Base-by-base conservation (phyloP, 1,140 invertebrate genomes). In the Orussus abietinus region DNA sequence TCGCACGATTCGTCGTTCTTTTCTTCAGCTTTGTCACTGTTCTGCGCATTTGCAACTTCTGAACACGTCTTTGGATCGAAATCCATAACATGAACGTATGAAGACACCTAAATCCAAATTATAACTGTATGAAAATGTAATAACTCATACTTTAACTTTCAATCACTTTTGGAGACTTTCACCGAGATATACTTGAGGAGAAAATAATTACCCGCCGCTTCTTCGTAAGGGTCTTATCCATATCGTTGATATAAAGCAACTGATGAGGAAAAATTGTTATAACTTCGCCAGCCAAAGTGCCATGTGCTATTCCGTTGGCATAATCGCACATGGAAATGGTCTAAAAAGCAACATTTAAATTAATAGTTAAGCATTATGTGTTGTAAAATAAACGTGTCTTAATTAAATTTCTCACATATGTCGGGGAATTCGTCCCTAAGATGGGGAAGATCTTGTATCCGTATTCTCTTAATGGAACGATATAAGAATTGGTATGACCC, bases 261-360 rank as follows among this genome's bases (percentile, higher is more conserved):
- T 76, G 68, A 19, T 69, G 60, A 13, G 65, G 65, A 51, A 74
- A 72, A 5, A 72, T 57, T 1, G 66, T 54, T 22, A 62, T 40
- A 36, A 76, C 45, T 49, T 75, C 72, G 17, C 76, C 76, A 38
- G 69, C 61, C 19, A 67, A 46, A 34, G 66, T 72, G 3, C 68
- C 68, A 38, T 71, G 67, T 19, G 69, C 66, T 15, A 76, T 49
- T 12, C 62, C 57, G 48, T 78, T 78, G 2, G 62, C 57, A 51
- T 57, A 57, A 44, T 72, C 69, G 17, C 63, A 70, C 21, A 53
- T 40, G 2, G 51, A 42, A 15, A 74, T 38, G 4, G 51, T 15
- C 62, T 64, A 35, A 40, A 26, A 40, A 42, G 21, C 5, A 28
- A 42, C 42, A 21, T 13, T 14, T 38, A 21, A 47, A 32, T 14